Conservation (phyloP, 2,113 vertebrate genomes). For the Muscicapa adusta region DNA sequence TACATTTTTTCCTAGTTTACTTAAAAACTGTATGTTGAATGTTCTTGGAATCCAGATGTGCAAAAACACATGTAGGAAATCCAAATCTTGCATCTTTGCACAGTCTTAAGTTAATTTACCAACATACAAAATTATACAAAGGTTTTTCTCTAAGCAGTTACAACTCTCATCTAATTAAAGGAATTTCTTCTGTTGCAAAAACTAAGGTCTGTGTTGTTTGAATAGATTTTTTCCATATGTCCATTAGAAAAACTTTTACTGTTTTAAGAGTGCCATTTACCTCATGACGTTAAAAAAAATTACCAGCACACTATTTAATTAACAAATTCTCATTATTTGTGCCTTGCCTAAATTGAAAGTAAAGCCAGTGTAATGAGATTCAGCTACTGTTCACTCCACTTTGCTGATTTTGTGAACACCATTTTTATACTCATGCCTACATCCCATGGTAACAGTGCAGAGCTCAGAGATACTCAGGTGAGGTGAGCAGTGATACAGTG, state of each 20-base stretch:
- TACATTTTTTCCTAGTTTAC: not conserved
- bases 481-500: not conserved
- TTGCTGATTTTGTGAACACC: not conserved
- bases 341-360: not conserved
- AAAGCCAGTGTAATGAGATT: not conserved
- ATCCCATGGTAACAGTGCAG: rapidly evolving
- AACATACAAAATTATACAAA: not conserved
- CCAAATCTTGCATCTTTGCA: not conserved
- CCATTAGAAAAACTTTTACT: not conserved
- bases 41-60: not conserved
- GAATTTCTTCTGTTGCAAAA: not conserved
- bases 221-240: not conserved
- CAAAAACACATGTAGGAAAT: not conserved
- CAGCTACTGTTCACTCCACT: not conserved
- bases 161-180: not conserved
- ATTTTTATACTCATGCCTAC: not conserved
- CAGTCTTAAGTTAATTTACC: not conserved
- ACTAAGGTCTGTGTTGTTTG: not conserved
- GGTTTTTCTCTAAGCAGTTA: not conserved
- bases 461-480: not conserved
- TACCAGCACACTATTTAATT: not conserved
- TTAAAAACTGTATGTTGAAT: not conserved
- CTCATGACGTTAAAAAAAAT: not conserved
- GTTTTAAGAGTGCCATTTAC: not conserved
- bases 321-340: not conserved